Evolutionary conservation across 2,888 invertebrate species (phyloP), one percentile per base, ranked within the genome.

Genomic region (Ptycholaimellus sp.): DNA sequence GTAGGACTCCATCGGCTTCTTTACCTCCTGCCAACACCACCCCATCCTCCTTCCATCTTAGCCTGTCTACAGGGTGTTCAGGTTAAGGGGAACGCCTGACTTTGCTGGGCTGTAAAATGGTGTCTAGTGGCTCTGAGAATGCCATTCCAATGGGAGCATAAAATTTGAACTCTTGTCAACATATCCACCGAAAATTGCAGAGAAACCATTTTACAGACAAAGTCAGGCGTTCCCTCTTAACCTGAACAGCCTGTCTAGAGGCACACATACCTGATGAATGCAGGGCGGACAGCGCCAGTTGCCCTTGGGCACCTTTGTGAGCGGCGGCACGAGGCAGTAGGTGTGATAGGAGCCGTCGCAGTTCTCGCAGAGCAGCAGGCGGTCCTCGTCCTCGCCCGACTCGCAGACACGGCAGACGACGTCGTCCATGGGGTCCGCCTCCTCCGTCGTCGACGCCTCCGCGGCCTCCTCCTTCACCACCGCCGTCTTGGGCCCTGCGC

Each of bases 301-400:
- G 17, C 87, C 87, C 64, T 85, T 83, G 16, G 93, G 93, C 53
- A 93, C 79, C 57, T 82, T 81, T 7, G 71, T 69, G 27, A 93
- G 65, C 2, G 87, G 85, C 29, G 93, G 93, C 59, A 82, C 70
- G 33, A 93, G 70, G 59, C 96, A 96, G 66, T 85, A 90, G 1
- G 85, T 90, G 63, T 96, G 96, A 64, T 85, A 90, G 49, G 83
- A 81, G 61, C 85, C 85, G 59, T 90, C 85, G 62, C 96, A 96
- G 9, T 83, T 85, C 59, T 85, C 85, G 61, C 93, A 96, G 17
- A 87, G 67, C 37, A 90, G 62, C 48, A 74, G 75, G 53, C 83
- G 83, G 59, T 90, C 87, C 60, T 90, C 90, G 13, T 76, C 74
- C 62, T 90, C 87, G 5, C 90, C 90, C 43, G 80, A 72, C 34